Evolutionary conservation across 2,888 invertebrate genomes (phyloP).

Genomic region (Ptilodon capucinus): DNA sequence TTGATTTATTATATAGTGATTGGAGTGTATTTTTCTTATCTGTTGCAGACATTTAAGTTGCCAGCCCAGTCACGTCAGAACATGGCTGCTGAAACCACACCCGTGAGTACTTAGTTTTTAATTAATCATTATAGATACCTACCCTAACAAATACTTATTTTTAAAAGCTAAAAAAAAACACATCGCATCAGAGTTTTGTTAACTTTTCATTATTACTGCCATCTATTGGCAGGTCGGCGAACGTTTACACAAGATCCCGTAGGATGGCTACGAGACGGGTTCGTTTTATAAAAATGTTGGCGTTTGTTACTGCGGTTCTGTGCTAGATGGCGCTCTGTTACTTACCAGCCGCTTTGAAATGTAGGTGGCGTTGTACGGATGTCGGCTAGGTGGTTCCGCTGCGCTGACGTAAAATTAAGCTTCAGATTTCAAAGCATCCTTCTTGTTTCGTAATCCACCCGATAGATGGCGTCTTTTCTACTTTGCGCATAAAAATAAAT

Average conservation of each 20-base stretch:
- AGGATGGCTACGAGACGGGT: slow-evolving; percentile 18
- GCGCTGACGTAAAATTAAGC: not conserved
- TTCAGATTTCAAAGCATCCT: not conserved
- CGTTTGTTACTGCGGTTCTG: not conserved
- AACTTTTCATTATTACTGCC: slow-evolving; percentile 46
- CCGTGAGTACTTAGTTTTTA: slow-evolving; percentile 58
- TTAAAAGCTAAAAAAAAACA: slow-evolving; percentile 30
- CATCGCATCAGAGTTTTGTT: slow-evolving; percentile 52
- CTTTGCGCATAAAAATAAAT: not conserved
- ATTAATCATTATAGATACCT: not conserved
- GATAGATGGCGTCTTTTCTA: slow-evolving; percentile 41
- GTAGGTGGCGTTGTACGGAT: slow-evolving; percentile 39
- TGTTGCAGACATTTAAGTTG: slow-evolving; percentile 65
- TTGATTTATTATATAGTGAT: slow-evolving; percentile 34
- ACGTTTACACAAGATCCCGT: slow-evolving; percentile 28
- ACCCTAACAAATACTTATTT: slow-evolving; percentile 13
- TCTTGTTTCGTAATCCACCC: slow-evolving; percentile 30
- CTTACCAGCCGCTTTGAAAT: slow-evolving; percentile 1
- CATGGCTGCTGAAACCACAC: slow-evolving; percentile 67
- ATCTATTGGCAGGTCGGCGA: slow-evolving; percentile 45
- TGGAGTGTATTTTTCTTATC: slow-evolving; percentile 40
- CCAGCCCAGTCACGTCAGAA: slow-evolving; percentile 43
- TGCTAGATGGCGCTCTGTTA: slow-evolving; percentile 27
- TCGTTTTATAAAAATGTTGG: too few relatives aligned
- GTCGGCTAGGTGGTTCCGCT: not conserved